phyloP scores from a whole-genome alignment of 1,140 invertebrate genomes.

The Stegodyphus mimosarum region DNA sequence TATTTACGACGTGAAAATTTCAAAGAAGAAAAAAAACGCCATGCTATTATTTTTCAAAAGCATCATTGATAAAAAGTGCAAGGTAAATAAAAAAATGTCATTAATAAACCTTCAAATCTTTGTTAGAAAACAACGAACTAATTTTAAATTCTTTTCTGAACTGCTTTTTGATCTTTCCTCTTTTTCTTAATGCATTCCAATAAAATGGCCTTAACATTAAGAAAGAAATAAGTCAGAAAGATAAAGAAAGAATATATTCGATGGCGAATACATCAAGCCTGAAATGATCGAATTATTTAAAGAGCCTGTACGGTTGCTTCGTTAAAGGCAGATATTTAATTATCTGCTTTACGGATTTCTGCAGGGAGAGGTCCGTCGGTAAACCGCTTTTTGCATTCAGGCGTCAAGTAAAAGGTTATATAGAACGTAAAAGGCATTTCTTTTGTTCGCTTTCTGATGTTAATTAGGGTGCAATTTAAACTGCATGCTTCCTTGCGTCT shows the following conservation, averaged over 20 bases:
- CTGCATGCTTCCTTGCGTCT: too few relatives aligned
- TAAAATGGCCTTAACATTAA: background rate
- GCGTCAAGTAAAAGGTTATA: conserved; percentile 39
- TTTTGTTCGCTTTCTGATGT: conserved; percentile 1
- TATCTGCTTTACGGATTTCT: conserved; percentile 52
- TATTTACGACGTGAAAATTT: too few relatives aligned
- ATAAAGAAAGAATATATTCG: conserved; percentile 14
- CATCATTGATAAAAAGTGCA: too few relatives aligned
- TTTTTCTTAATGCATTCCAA: background rate
- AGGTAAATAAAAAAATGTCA: too few relatives aligned
- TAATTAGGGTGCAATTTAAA: conserved; percentile 4
- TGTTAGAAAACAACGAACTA: too few relatives aligned
- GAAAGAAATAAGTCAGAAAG: conserved; percentile 22
- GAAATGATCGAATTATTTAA: conserved; percentile 58
- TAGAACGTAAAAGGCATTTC: background rate
- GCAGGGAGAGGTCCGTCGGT: conserved; percentile 13
- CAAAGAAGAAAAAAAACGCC: too few relatives aligned
- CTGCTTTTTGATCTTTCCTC: conserved; percentile 28
- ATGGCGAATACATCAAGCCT: background rate
- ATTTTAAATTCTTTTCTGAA: too few relatives aligned
- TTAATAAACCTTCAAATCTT: too few relatives aligned
- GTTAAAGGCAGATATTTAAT: conserved; percentile 47
- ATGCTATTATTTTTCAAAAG: too few relatives aligned
- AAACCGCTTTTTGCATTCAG: conserved; percentile 53
- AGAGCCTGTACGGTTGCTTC: conserved; percentile 6